Evolutionary conservation across 1,140 invertebrate genomes (phyloP).

Genomic region (Sminthurinus signatus): DNA sequence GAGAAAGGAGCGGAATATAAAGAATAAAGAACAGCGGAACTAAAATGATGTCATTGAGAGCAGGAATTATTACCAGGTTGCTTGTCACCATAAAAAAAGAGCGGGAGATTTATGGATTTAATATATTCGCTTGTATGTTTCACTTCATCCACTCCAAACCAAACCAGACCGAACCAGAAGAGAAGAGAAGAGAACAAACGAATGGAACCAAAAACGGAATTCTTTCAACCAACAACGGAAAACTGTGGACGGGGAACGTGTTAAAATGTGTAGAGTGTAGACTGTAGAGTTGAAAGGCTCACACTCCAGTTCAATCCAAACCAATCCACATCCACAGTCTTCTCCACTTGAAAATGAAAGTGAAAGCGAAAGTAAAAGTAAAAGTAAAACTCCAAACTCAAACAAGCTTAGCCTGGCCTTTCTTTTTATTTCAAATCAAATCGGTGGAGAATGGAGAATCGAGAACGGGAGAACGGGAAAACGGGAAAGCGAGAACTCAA

Average conservation of each 20-base stretch:
- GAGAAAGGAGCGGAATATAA: not conserved
- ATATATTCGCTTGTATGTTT: conserved; percentile 20
- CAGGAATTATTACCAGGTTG: conserved; percentile 18
- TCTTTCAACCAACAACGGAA: no score
- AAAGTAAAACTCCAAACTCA: not conserved
- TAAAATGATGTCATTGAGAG: conserved; percentile 20
- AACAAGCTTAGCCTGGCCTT: not conserved
- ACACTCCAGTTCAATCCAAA: no score
- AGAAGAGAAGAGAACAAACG: not conserved
- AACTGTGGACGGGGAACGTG: no score
- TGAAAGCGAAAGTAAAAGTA: no score
- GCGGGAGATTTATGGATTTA: conserved; percentile 17
- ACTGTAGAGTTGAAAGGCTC: no score
- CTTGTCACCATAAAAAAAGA: conserved; percentile 15
- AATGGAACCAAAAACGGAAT: not conserved
- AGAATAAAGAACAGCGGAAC: conserved; percentile 2
- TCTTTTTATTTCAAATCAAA: conserved; percentile 9
- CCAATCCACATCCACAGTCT: no score
- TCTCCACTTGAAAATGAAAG: no score
- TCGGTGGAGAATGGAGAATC: no score
- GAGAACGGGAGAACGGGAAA: no score
- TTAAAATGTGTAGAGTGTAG: no score
- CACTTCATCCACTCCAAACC: conserved; percentile 11
- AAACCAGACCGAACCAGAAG: not conserved
- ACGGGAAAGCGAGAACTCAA: no score